Evolutionary conservation across 2,888 invertebrate species (phyloP).

Genomic region (Tipula confusa): DNA sequence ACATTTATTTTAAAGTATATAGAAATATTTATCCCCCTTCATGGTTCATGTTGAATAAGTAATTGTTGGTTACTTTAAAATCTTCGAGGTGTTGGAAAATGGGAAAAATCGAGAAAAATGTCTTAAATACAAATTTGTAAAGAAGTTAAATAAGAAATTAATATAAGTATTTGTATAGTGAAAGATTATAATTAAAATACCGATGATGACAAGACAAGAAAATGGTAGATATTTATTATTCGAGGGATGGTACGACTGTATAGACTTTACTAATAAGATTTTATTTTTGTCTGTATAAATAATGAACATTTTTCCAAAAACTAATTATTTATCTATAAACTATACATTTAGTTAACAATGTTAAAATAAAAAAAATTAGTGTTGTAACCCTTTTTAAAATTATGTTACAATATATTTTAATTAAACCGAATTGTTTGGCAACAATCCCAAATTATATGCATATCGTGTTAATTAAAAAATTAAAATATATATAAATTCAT

Average conservation of each 20-base stretch:
- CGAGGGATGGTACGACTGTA: neutral
- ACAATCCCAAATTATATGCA: neutral
- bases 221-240: neutral
- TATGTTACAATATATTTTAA: neutral
- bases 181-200: neutral
- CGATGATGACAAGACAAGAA: slow-evolving; percentile 6
- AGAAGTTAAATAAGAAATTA: neutral
- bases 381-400: neutral
- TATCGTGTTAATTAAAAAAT: neutral
- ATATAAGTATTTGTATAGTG: neutral
- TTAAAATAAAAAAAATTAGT: neutral
- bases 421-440: slow-evolving; percentile 10
- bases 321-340: neutral
- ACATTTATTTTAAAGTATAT: neutral
- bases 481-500: neutral
- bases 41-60: neutral
- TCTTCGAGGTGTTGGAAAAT: neutral
- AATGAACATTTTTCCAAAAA: neutral
- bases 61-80: slow-evolving; percentile 5
- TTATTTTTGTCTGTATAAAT: neutral
- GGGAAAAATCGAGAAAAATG: neutral
- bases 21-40: neutral
- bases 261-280: slow-evolving; percentile 8
- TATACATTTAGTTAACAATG: neutral
- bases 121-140: neutral